These are phyloP conservation scores for Grantiella picta DNA, from an alignment of 2,113 vertebrate species.

Conservation along the genomic window DNA sequence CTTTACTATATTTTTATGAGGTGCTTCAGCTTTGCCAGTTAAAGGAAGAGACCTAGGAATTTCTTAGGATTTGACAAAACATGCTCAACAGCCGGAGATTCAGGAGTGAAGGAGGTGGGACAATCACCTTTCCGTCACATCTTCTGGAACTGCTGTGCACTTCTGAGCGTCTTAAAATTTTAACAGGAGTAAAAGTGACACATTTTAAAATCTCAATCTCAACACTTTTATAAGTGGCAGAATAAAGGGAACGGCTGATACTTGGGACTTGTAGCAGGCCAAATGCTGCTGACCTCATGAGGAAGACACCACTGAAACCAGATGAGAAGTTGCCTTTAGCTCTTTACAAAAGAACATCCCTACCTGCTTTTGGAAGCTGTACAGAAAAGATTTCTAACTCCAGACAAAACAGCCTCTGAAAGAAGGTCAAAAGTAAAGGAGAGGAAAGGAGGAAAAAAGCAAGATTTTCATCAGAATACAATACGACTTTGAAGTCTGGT, in stretches of 20 bases:
- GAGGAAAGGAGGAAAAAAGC: neutral
- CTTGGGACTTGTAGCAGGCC: neutral
- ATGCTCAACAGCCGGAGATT: accelerated
- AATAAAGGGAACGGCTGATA: neutral
- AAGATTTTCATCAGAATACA: conserved; percentile 11
- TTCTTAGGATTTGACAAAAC: neutral
- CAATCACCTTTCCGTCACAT: neutral
- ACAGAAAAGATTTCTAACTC: neutral
- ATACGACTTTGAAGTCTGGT: neutral
- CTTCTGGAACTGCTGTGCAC: neutral
- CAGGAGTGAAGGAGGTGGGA: neutral
- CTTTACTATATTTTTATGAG: neutral
- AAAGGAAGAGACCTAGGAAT: neutral
- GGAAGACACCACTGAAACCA: neutral
- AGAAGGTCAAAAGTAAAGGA: conserved; percentile 4
- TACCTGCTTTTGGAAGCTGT: neutral
- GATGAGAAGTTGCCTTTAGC: neutral
- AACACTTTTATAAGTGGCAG: neutral
- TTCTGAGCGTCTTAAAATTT: neutral
- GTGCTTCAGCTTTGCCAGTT: neutral
- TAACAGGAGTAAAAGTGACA: neutral
- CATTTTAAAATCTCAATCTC: neutral
- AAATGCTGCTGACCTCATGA: neutral
- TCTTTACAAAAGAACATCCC: neutral
- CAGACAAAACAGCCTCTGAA: conserved; percentile 9